phyloP scores from a whole-genome alignment of 2,888 invertebrate genomes.

The Nomada ferruginata region DNA sequence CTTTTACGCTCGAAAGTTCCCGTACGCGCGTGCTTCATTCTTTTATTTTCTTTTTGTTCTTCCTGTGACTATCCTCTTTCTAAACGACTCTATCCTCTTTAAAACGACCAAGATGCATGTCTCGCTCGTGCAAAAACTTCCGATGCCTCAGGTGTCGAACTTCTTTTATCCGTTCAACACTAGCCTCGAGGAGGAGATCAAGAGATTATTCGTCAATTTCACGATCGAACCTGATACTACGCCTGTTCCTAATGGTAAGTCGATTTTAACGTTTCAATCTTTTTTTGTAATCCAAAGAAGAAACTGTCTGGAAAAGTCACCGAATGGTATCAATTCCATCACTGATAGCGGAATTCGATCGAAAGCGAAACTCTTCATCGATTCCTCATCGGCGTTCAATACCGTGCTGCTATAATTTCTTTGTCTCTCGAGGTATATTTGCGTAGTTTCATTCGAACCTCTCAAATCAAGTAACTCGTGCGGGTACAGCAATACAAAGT shows the following conservation, averaged over 20 bases:
- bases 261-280: not conserved
- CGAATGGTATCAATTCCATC: not conserved
- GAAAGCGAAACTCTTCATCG: not conserved
- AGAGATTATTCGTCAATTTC: conserved; percentile 74
- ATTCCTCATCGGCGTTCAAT: not conserved
- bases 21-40: not conserved
- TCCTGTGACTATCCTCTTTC: not conserved
- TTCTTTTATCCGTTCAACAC: conserved; percentile 77
- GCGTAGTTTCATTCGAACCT: not conserved
- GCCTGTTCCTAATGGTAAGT: conserved; percentile 70
- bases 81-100: too few relatives aligned
- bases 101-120: conserved; percentile 43
- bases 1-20: not conserved
- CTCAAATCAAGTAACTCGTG: not conserved
- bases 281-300: not conserved
- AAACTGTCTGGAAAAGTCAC: not conserved
- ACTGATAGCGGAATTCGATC: not conserved
- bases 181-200: conserved; percentile 79
- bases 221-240: conserved; percentile 6
- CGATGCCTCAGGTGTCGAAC: conserved; percentile 67
- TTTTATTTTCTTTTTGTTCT: not conserved
- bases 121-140: conserved; percentile 50
- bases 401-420: not conserved
- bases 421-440: not conserved
- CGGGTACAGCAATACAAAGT: too few relatives aligned